Base-by-base conservation (phyloP, 2,888 invertebrate species). In the Ornithoptera alexandrae region DNA sequence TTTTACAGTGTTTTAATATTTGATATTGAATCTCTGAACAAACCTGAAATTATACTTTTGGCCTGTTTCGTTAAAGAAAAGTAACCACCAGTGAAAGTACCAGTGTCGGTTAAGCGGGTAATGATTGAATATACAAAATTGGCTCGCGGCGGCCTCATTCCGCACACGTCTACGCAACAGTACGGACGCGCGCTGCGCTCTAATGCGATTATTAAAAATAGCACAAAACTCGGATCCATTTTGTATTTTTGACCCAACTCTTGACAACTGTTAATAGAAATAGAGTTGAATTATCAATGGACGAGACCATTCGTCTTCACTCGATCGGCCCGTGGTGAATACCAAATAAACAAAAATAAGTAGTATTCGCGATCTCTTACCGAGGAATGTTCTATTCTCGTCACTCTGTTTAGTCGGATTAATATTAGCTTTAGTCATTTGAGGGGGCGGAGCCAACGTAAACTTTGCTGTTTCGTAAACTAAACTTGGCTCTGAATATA, bases 101-200 rank as follows among this genome's bases (percentile, higher is more conserved):
- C 79, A 78, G 76, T 77, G 80, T 79, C 78, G 76, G 80, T 76
- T 76, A 75, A 30, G 75, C 76, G 76, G 76, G 79, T 80, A 82
- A 84, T 84, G 87, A 86, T 88, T 82, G 85, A 85, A 69, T 88
- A 87, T 89, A 88, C 88, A 89, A 89, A 91, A 91, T 87, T 89
- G 90, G 89, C 89, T 87, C 88, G 80, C 75, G 74, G 71, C 84
- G 90, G 86, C 91, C 91, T 85, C 91, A 91, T 91, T 92, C 86
- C 85, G 65, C 72, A 75, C 79, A 82, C 77, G 83, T 78, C 86
- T 84, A 84, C 78, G 83, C 82, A 79, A 84, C 84, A 82, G 86
- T 82, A 81, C 84, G 81, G 83, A 80, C 82, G 69, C 65, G 61
- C 50, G 80, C 71, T 75, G 74, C 76, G 79, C 77, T 81, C 78